Percentiles rank a stretch among this genome's conserved stretches.
phyloP scores from a whole-genome alignment of 2,113 vertebrate species.

The Pan paniscus region DNA sequence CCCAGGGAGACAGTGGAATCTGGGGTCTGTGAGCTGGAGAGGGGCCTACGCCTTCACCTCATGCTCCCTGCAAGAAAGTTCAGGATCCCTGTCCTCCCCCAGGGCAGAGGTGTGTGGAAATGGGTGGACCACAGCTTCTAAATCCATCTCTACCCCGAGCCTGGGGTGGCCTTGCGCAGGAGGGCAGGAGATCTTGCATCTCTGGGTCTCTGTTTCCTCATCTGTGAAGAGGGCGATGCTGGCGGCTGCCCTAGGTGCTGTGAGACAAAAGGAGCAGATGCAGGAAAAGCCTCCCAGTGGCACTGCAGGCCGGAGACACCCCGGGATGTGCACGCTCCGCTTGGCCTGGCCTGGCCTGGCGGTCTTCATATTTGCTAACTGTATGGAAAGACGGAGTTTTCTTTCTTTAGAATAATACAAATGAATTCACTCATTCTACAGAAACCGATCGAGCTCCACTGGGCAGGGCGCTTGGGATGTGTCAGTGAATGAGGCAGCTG shows the following conservation, averaged over 20 bases:
- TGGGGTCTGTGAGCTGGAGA: too few relatives aligned
- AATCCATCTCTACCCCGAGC: background rate
- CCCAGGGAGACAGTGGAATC: background rate
- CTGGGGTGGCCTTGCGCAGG: background rate
- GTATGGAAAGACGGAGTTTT: background rate
- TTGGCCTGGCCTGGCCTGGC: background rate
- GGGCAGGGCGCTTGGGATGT: rapidly evolving
- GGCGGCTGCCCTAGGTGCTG: background rate
- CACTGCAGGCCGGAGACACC: background rate
- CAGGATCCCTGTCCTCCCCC: background rate
- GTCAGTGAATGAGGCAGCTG: rapidly evolving
- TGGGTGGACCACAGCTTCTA: background rate
- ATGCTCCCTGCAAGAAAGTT: too few relatives aligned
- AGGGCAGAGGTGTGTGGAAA: background rate
- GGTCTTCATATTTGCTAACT: rapidly evolving
- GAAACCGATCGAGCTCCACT: background rate
- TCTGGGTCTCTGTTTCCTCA: background rate
- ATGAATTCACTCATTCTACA: background rate
- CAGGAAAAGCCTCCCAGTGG: background rate
- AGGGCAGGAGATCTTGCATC: background rate
- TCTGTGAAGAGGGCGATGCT: background rate
- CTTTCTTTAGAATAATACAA: background rate
- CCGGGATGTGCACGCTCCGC: background rate
- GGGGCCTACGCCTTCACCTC: rapidly evolving
- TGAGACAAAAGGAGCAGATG: background rate